Conservation (phyloP, 2,888 invertebrate genomes). For the Balanococcus diminutus region DNA sequence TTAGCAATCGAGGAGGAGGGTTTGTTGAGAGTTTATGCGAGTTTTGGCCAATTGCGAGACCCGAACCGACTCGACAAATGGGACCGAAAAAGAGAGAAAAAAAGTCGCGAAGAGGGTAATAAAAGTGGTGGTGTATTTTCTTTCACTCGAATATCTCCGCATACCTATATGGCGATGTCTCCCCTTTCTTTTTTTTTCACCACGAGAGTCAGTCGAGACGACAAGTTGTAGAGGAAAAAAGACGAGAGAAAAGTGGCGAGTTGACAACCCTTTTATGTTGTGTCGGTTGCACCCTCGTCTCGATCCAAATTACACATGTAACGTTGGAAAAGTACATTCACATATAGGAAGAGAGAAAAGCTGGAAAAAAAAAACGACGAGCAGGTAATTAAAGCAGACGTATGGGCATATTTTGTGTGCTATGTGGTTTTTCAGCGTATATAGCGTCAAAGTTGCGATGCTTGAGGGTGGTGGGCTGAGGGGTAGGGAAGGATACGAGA, state of each 20-base stretch:
- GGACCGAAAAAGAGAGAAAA: not conserved
- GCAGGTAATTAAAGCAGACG: constrained; percentile 12
- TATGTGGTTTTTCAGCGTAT: not conserved
- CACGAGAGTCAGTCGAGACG: not conserved
- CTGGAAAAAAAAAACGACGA: not conserved
- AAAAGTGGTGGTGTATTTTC: constrained; percentile 3
- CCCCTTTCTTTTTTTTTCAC: not conserved
- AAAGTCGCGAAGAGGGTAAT: constrained; percentile 35
- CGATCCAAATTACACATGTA: constrained; percentile 19
- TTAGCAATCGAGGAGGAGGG: not conserved
- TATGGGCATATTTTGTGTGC: not conserved
- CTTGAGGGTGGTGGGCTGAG: not conserved
- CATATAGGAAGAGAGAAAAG: not conserved
- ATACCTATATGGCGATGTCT: not conserved
- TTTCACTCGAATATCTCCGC: not conserved
- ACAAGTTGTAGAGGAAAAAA: not conserved
- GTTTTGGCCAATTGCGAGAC: not conserved
- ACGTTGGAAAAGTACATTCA: constrained; percentile 15
- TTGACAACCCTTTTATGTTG: constrained; percentile 27
- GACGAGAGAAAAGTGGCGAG: constrained; percentile 6
- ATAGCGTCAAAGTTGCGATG: not conserved
- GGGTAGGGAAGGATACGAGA: not conserved
- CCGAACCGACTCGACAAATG: not conserved
- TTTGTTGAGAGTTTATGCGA: not conserved
- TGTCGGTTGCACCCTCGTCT: not conserved